Evolutionary conservation across 2,888 invertebrate genomes (phyloP).

Genomic region (Tachina lurida): DNA sequence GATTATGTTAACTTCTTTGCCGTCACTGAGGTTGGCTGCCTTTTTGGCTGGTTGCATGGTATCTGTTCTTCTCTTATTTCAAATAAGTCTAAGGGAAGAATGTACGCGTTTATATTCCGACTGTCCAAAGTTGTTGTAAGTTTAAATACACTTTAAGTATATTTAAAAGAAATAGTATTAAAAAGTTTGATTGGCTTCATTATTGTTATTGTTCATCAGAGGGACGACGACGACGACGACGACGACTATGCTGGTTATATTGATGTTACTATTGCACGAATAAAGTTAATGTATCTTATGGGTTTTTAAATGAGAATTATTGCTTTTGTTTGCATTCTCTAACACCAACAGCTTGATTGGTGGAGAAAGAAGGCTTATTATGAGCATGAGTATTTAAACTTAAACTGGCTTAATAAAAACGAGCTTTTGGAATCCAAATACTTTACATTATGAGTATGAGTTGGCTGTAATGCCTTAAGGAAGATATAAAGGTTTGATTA

Average conservation of each 20-base stretch:
- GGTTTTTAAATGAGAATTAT: conserved; percentile 44
- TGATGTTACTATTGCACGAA: conserved; percentile 21
- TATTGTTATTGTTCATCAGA: conserved; percentile 40
- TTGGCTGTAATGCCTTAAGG: not conserved
- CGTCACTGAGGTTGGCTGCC: conserved; percentile 13
- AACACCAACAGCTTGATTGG: too few relatives aligned
- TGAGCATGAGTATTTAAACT: not conserved
- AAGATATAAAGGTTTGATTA: conserved; percentile 12
- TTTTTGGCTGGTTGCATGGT: not conserved
- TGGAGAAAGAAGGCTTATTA: not conserved
- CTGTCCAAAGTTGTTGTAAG: not conserved
- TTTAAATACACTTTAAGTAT: conserved; percentile 3
- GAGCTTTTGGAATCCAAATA: conserved; percentile 45
- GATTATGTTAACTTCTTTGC: not conserved
- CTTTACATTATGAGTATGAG: conserved; percentile 38
- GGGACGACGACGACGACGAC: not conserved
- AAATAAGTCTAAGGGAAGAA: not conserved
- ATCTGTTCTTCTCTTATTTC: not conserved
- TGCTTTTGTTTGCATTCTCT: not conserved
- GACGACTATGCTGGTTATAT: not conserved
- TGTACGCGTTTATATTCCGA: conserved; percentile 1
- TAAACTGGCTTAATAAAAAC: conserved; percentile 18
- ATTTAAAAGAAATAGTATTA: conserved; percentile 50
- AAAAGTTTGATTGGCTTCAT: conserved; percentile 32
- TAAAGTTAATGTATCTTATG: conserved; percentile 23